These are phyloP conservation scores for Hetaerina americana DNA, from an alignment of 1,140 invertebrate genomes.

Conservation along the genomic window DNA sequence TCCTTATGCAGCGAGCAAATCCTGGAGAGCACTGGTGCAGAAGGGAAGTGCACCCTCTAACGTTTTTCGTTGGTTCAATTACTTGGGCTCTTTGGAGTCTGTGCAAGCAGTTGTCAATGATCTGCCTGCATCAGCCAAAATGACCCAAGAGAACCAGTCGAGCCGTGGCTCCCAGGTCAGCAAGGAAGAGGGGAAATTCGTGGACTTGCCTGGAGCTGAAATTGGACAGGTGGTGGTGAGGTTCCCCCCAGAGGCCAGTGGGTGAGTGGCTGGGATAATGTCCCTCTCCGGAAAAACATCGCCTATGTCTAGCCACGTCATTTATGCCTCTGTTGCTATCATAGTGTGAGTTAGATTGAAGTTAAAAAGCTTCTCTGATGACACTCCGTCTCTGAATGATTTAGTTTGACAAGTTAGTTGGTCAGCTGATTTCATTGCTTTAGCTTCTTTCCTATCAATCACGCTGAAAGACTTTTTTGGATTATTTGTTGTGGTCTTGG, in stretches of 20 bases:
- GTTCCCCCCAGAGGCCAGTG: slow-evolving; percentile 97
- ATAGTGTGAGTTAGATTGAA: no score
- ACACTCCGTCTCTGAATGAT: no score
- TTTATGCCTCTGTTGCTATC: no score
- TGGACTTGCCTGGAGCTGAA: slow-evolving; percentile 90
- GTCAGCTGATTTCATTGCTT: no score
- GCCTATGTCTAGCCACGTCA: no score
- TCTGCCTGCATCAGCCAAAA: slow-evolving; percentile 22
- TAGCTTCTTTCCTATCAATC: no score
- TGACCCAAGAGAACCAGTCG: background rate
- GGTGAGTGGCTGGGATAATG: slow-evolving; percentile 35
- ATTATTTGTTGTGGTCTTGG: no score
- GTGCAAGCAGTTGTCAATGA: slow-evolving; percentile 20
- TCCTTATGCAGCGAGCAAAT: slow-evolving; percentile 12
- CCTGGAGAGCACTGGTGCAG: slow-evolving; percentile 17
- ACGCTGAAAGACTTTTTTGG: no score
- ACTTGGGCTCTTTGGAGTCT: slow-evolving; percentile 21
- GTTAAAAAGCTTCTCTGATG: no score
- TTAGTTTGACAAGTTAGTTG: no score
- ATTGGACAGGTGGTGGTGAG: slow-evolving; percentile 86
- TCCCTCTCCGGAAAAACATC: no score
- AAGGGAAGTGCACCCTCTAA: slow-evolving; percentile 21
- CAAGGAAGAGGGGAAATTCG: slow-evolving; percentile 86
- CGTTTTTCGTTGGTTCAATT: slow-evolving; percentile 27
- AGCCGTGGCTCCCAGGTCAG: slow-evolving; percentile 19